A percentile compares a stretch with the other conserved stretches of the same genome.
Evolutionary conservation across 1,140 invertebrate species (phyloP).

Genomic region (Drosophila santomea): DNA sequence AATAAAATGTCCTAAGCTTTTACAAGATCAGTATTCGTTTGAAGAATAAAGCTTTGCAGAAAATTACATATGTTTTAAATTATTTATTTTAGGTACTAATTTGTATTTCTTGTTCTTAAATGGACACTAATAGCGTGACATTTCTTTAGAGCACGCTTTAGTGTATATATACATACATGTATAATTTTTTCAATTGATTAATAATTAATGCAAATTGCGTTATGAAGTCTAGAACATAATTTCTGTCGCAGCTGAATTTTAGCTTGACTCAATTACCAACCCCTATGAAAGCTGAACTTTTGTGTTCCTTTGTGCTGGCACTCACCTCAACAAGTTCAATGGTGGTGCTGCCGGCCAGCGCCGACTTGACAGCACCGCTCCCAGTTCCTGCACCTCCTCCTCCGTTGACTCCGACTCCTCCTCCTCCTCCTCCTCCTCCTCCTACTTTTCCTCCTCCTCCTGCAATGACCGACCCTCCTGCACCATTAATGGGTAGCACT

Average conservation of each 20-base stretch:
- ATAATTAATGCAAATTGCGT: not conserved
- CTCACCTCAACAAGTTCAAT: conserved; percentile 67
- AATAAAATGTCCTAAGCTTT: too few species aligned
- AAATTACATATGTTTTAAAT: too few species aligned
- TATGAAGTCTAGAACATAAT: not conserved
- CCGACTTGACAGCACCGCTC: conserved; percentile 41
- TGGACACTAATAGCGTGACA: too few species aligned
- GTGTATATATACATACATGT: too few species aligned
- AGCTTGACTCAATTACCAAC: not conserved
- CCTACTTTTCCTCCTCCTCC: conserved; percentile 2
- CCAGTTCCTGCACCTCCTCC: conserved; percentile 3
- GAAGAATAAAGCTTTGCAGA: too few species aligned
- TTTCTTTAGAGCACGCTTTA: too few species aligned
- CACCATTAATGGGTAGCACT: conserved; percentile 5
- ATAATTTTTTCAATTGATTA: not conserved
- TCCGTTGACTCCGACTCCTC: conserved; percentile 2
- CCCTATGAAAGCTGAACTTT: conserved; percentile 1
- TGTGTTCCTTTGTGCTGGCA: not conserved
- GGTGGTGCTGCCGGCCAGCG: conserved; percentile 53
- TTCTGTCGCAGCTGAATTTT: not conserved
- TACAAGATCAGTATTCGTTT: too few species aligned
- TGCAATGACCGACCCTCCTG: not conserved
- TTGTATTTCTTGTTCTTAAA: too few species aligned
- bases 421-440: conserved; percentile 1
- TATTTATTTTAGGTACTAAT: too few species aligned